Evolutionary conservation across 2,888 invertebrate genomes (phyloP), one percentile per base, ranked within the genome.

Genomic region (Serrognathus titanus): DNA sequence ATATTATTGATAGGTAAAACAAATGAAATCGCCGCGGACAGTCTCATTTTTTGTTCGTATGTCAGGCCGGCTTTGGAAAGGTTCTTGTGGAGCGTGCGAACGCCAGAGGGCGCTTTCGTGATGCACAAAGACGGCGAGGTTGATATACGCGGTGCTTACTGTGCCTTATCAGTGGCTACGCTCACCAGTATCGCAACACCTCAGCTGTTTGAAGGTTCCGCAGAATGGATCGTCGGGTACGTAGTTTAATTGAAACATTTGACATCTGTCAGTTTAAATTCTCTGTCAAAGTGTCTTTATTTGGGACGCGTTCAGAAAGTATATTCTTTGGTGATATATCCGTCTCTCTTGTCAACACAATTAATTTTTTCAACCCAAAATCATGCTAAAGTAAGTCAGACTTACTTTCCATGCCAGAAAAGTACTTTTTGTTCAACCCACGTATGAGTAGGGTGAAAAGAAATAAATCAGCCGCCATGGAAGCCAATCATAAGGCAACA

Each of bases 141-240:
- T 12, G 97, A 97, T 76, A 91, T 97, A 35, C 84, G 99, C 67
- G 97, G 97, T 6, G 92, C 90, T n/a, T 99, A 99, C 74, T 98
- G 98, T 82, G 98, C 98, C 13, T 80, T 94, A 39, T 87, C 93
- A 58, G 90, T 94, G 51, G 96, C 97, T 10, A 90, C 89, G 73
- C 78, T 98, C 48, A 90, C 93, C 3, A 90, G 92, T 69, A 83
- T 90, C 51, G 87, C 86, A 59, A 85, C 86, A 36, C 85, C 87
- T 41, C 83, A 87, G 59, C 78, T 99, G 59, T 94, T 94, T 79
- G 86, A 89, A 61, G 87, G 87, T 51, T 92, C 95, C 9, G 91
- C 92, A 0, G 90, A 94, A 71, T 99, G 97, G 97, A 87, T 99
- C 68, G 84, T 89, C 35, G 82, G 83, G 83, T 86, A 72, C 64